Conservation (phyloP, 2,888 invertebrate genomes). For the Lobophora halterata region DNA sequence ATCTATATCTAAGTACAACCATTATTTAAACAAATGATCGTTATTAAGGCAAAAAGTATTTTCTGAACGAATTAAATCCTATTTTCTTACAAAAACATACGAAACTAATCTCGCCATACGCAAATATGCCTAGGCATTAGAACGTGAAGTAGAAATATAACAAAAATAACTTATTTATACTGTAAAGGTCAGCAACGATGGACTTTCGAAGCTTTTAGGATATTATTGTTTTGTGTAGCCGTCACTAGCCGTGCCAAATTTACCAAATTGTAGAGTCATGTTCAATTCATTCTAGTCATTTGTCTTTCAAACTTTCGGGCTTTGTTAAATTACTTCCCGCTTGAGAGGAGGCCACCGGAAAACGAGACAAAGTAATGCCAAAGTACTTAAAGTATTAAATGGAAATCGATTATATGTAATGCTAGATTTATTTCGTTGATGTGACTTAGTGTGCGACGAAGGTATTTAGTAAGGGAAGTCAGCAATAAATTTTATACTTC, state of each 20-base stretch:
- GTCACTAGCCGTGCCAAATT: slow-evolving; percentile 67
- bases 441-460: slow-evolving; percentile 45
- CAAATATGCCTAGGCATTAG: slow-evolving; percentile 61
- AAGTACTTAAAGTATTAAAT: slow-evolving; percentile 36
- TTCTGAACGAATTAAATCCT: slow-evolving; percentile 74
- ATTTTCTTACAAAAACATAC: slow-evolving; percentile 75
- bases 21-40: slow-evolving; percentile 60
- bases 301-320: slow-evolving; percentile 37
- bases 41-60: slow-evolving; percentile 65
- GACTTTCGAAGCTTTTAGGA: slow-evolving; percentile 33
- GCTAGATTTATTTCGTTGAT: slow-evolving; percentile 39
- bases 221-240: slow-evolving; percentile 39
- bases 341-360: slow-evolving; percentile 30
- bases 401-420: slow-evolving; percentile 34
- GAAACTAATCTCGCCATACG: slow-evolving; percentile 70
- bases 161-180: slow-evolving; percentile 33
- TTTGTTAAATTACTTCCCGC: slow-evolving; percentile 37
- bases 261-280: slow-evolving; percentile 39
- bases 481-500: slow-evolving; percentile 81
- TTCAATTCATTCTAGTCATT: slow-evolving; percentile 34
- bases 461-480: slow-evolving; percentile 72
- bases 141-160: slow-evolving; percentile 39
- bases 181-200: slow-evolving; percentile 39
- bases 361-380: slow-evolving; percentile 36
- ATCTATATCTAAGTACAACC: slow-evolving; percentile 56